These are phyloP conservation scores for Cactoblastis cactorum DNA, from an alignment of 2,888 invertebrate species.

Conservation along the genomic window DNA sequence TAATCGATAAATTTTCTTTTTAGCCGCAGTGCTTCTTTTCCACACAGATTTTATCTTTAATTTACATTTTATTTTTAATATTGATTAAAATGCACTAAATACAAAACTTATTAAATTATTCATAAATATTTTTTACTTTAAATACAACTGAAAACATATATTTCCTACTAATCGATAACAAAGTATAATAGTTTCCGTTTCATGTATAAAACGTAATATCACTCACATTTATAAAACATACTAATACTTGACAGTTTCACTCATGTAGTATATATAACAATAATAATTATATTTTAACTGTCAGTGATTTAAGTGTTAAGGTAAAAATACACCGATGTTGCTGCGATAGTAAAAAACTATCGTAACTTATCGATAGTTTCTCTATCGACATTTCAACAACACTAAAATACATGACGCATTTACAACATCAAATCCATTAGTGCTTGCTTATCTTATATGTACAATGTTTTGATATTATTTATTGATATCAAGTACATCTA, in stretches of 20 bases:
- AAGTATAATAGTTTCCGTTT: not conserved
- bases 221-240: constrained; percentile 12
- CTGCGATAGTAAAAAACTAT: too few species aligned
- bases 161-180: not conserved
- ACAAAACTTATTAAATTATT: not conserved
- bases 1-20: too few species aligned
- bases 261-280: not conserved
- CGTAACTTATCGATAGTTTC: too few species aligned
- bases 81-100: not conserved
- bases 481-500: not conserved
- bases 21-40: too few species aligned
- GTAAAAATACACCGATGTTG: too few species aligned
- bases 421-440: constrained; percentile 67
- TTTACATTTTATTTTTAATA: not conserved
- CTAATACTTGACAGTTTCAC: not conserved
- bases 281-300: not conserved
- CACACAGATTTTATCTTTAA: too few species aligned
- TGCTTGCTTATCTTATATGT: constrained; percentile 45
- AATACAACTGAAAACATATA: not conserved
- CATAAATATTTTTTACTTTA: not conserved
- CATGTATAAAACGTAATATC: constrained; percentile 22
- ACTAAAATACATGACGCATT: constrained; percentile 26
- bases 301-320: not conserved
- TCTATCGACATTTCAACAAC: too few species aligned
- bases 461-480: constrained; percentile 26